Conservation (phyloP, 2,888 invertebrate species). For the Stenolophus ochropezus region DNA sequence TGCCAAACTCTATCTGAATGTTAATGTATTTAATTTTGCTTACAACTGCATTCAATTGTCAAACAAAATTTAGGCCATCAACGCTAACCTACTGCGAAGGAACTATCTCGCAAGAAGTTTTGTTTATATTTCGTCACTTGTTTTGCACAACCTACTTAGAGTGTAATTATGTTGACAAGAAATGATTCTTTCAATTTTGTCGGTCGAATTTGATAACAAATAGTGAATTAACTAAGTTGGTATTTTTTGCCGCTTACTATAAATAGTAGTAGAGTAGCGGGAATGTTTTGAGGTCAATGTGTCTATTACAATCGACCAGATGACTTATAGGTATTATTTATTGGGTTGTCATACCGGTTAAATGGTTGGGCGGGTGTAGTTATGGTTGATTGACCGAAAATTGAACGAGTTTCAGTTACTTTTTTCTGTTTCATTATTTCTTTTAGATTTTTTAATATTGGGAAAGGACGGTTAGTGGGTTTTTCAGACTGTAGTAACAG, state of each 20-base stretch:
- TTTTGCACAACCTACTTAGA: conserved; percentile 36
- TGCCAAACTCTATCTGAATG: background rate
- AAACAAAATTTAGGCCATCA: conserved; percentile 31
- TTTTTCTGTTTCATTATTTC: conserved; percentile 2
- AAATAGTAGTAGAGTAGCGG: conserved; percentile 33
- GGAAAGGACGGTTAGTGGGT: background rate
- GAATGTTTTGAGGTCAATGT: conserved; percentile 49
- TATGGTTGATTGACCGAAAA: conserved; percentile 32
- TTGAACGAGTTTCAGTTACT: conserved; percentile 14
- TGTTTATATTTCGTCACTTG: conserved; percentile 30
- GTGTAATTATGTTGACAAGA: conserved; percentile 4
- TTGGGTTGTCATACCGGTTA: background rate
- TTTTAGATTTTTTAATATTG: background rate
- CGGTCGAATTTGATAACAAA: conserved; percentile 19
- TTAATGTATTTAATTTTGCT: conserved; percentile 15
- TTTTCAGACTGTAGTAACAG: background rate
- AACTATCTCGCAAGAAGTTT: conserved; percentile 23
- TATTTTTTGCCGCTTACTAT: conserved; percentile 33
- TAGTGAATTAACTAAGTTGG: background rate
- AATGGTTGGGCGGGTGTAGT: background rate
- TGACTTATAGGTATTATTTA: background rate
- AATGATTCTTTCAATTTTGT: background rate
- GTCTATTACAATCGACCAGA: conserved; percentile 34
- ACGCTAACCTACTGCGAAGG: conserved; percentile 14
- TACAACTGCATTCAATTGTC: conserved; percentile 1